Conservation (phyloP, 2,888 invertebrate species). For the Drosophila siamana region DNA sequence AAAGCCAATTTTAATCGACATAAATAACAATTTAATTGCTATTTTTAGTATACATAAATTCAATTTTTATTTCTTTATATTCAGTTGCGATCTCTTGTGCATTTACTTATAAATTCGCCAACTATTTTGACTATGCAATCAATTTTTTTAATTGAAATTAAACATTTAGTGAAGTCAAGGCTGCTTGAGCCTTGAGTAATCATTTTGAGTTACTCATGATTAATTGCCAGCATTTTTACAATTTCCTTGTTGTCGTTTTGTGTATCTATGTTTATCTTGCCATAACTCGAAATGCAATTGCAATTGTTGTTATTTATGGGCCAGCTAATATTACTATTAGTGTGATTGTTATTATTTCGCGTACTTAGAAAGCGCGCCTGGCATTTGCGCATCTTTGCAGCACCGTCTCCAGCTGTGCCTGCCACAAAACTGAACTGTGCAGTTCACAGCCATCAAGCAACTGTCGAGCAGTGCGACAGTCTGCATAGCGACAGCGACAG, state of each 20-base stretch:
- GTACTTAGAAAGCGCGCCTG: conserved; percentile 45
- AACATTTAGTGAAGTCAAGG: no score
- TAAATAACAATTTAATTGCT: no score
- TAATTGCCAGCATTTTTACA: no score
- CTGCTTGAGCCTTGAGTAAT: no score
- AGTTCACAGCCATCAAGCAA: conserved; percentile 13
- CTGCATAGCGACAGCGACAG: conserved; percentile 14
- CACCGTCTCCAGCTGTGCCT: conserved; percentile 63
- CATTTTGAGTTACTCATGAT: no score
- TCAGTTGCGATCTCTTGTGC: no score
- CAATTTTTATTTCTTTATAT: background rate
- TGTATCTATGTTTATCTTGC: background rate
- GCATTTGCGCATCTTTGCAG: conserved; percentile 59
- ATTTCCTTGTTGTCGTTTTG: background rate
- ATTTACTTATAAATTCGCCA: background rate
- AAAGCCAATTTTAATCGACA: no score
- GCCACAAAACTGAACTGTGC: conserved; percentile 54
- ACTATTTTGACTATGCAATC: background rate
- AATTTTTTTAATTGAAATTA: no score
- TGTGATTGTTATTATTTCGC: conserved; percentile 19
- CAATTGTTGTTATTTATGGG: background rate
- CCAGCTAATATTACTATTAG: conserved; percentile 1
- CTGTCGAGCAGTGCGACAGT: conserved; percentile 35
- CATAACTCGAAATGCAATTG: background rate
- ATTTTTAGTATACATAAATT: no score